phyloP scores from a whole-genome alignment of 2,888 invertebrate genomes.

The Xestoiulus laeticollis region DNA sequence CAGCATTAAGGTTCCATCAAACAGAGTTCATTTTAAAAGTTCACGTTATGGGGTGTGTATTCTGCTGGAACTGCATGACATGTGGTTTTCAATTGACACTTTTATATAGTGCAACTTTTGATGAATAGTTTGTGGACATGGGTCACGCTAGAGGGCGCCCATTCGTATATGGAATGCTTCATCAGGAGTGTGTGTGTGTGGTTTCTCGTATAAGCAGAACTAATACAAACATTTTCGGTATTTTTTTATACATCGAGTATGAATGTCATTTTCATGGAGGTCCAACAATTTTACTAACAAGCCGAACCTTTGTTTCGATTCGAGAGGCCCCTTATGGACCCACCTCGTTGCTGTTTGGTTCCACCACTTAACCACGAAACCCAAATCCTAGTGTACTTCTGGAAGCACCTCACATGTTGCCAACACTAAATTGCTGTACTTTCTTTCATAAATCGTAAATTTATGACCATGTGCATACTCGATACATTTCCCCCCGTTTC shows the following conservation, averaged over 20 bases:
- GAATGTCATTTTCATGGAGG: not conserved
- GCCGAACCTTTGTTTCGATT: not conserved
- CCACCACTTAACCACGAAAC: slow-evolving; percentile 22
- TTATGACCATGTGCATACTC: not conserved
- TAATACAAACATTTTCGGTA: not conserved
- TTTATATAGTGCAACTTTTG: not conserved
- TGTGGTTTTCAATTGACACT: not conserved
- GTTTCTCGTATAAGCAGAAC: not conserved
- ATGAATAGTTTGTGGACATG: slow-evolving; percentile 14
- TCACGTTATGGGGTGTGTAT: not conserved
- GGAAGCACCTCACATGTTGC: slow-evolving; percentile 18
- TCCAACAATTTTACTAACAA: not conserved
- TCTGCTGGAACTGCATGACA: slow-evolving; percentile 16
- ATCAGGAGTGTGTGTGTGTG: not conserved
- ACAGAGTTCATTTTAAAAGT: not conserved
- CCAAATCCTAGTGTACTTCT: not conserved
- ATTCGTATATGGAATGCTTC: not conserved
- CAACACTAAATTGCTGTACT: not conserved
- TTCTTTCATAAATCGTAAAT: slow-evolving; percentile 6
- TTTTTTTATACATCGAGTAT: not conserved
- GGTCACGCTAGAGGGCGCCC: slow-evolving; percentile 26
- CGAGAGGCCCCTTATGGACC: not conserved
- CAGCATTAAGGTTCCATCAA: not conserved
- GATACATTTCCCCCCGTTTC: not conserved
- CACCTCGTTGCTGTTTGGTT: slow-evolving; percentile 26